A percentile compares a stretch with the other conserved stretches of the same genome.
phyloP scores from a whole-genome alignment of 2,113 vertebrate genomes.

The Coregonus clupeaformis region DNA sequence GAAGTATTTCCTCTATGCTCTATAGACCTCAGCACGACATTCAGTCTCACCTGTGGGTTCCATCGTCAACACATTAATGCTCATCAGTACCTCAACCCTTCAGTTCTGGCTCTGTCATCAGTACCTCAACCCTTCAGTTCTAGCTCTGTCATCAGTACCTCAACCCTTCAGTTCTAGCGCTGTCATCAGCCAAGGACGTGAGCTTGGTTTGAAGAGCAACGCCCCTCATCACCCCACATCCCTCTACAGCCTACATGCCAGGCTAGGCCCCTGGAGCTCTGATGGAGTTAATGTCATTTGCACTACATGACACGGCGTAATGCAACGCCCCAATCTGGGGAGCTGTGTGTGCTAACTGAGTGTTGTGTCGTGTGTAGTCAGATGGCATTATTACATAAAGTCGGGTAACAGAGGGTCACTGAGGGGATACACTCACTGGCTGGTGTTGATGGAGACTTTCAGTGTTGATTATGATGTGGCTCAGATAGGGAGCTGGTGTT shows the following conservation, averaged over 20 bases:
- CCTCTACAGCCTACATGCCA: slow-evolving; percentile 41
- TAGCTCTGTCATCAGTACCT: too few species aligned
- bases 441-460: slow-evolving; percentile 70
- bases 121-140: too few species aligned
- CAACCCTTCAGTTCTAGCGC: not conserved
- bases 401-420: slow-evolving; percentile 49
- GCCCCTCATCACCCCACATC: not conserved
- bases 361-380: not conserved
- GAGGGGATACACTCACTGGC: slow-evolving; percentile 49
- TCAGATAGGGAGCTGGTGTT: slow-evolving; percentile 55
- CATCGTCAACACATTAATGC: slow-evolving; percentile 24
- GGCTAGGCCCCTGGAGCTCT: slow-evolving; percentile 18
- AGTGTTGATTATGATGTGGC: slow-evolving; percentile 65
- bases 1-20: not conserved
- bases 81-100: too few species aligned
- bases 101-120: too few species aligned
- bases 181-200: slow-evolving; percentile 20
- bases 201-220: slow-evolving; percentile 36
- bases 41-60: not conserved
- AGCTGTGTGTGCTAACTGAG: slow-evolving; percentile 10
- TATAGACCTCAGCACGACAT: too few species aligned
- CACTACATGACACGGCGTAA: slow-evolving; percentile 31
- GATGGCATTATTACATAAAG: slow-evolving; percentile 57
- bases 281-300: slow-evolving; percentile 28
- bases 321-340: slow-evolving; percentile 23